A percentile compares a stretch with the other conserved stretches of the same genome.
phyloP scores from a whole-genome alignment of 1,140 invertebrate genomes.

The Drosophila asahinai region DNA sequence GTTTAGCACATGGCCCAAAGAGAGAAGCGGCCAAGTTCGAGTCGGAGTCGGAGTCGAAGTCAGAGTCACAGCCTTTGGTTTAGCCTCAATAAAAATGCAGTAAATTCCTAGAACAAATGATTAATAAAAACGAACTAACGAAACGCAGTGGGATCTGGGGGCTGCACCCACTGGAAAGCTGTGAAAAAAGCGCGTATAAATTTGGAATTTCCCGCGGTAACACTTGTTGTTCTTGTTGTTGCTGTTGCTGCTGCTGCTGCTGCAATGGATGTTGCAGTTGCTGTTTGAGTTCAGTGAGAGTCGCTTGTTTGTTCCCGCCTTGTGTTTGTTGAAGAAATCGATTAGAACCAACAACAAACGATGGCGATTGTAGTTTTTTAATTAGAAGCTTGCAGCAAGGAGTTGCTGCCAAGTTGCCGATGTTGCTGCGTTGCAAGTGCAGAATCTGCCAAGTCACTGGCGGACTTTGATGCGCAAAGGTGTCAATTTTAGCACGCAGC shows the following conservation, averaged over 20 bases:
- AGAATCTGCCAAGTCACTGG: constrained; percentile 70
- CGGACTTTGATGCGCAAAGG: constrained; percentile 77
- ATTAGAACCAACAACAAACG: constrained; percentile 81
- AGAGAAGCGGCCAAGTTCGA: constrained; percentile 34
- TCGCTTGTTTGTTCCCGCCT: constrained; percentile 68
- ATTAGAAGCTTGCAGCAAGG: not conserved
- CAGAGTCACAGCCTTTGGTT: constrained; percentile 59
- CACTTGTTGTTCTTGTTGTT: constrained; percentile 35
- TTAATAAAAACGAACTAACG: constrained; percentile 71
- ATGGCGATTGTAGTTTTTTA: constrained; percentile 32
- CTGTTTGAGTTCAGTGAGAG: constrained; percentile 66
- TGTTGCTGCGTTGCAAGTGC: constrained; percentile 31
- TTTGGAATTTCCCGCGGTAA: constrained; percentile 76
- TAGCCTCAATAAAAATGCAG: constrained; percentile 79
- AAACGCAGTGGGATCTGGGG: constrained; percentile 29
- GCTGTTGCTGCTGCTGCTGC: constrained; percentile 34
- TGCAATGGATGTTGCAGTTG: constrained; percentile 54
- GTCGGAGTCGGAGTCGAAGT: constrained; percentile 16
- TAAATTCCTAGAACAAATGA: constrained; percentile 83
- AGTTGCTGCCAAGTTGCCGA: constrained; percentile 2
- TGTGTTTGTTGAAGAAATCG: constrained; percentile 81
- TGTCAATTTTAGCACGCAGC: constrained; percentile 80
- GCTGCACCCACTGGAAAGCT: constrained; percentile 81
- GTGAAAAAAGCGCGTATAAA: constrained; percentile 75
- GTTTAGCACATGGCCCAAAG: constrained; percentile 74